Conservation (phyloP, 2,888 invertebrate genomes). For the Taphrorychus bicolor region DNA sequence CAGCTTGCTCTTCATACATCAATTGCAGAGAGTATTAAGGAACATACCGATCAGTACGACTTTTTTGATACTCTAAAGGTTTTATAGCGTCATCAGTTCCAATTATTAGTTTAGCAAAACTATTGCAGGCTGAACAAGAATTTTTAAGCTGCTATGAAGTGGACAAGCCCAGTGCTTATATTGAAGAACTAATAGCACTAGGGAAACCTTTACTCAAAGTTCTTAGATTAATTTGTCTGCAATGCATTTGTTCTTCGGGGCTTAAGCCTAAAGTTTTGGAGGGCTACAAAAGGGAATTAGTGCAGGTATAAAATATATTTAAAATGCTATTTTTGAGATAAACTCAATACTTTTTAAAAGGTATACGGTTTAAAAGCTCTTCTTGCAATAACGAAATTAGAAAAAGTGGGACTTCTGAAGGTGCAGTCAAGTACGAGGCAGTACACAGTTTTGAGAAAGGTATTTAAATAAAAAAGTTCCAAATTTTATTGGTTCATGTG, state of each 20-base stretch:
- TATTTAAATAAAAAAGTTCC: constrained; percentile 45
- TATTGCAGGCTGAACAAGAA: constrained; percentile 79
- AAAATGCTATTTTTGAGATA: background rate
- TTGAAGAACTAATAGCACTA: constrained; percentile 92
- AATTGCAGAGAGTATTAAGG: constrained; percentile 93
- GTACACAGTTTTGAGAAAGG: constrained; percentile 80
- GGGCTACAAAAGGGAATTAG: constrained; percentile 67
- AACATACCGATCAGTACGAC: constrained; percentile 66
- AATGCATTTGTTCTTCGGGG: constrained; percentile 91
- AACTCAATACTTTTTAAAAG: constrained; percentile 56
- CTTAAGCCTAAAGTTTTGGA: constrained; percentile 87
- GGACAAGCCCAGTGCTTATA: constrained; percentile 85
- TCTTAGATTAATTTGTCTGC: constrained; percentile 88
- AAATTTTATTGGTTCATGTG: background rate
- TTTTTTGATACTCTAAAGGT: constrained; percentile 58
- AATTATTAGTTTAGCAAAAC: background rate
- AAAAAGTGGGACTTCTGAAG: constrained; percentile 83
- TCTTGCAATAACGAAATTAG: constrained; percentile 83
- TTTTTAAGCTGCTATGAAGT: constrained; percentile 90
- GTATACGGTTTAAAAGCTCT: constrained; percentile 89
- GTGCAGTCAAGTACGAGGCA: constrained; percentile 76
- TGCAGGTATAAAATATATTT: constrained; percentile 58
- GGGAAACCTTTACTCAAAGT: constrained; percentile 83
- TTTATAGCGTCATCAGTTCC: background rate
- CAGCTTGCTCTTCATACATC: constrained; percentile 89